phyloP scores from a whole-genome alignment of 2,113 vertebrate species.

The Pipra filicauda region DNA sequence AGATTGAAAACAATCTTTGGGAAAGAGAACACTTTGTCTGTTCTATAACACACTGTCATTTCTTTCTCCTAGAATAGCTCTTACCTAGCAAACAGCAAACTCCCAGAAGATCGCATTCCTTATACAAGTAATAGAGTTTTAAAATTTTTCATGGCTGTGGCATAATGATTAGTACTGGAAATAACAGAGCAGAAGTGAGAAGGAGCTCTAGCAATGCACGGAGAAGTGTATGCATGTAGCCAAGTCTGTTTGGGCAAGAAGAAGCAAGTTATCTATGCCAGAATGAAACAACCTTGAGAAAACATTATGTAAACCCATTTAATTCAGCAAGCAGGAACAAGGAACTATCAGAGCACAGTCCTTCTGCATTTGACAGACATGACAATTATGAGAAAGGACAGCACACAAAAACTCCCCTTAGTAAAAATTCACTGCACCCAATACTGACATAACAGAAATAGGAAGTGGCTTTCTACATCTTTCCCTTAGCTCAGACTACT shows the following conservation, averaged over 20 bases:
- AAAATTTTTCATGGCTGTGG: neutral
- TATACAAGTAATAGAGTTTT: neutral
- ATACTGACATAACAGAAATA: neutral
- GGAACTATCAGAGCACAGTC: neutral
- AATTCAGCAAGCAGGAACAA: neutral
- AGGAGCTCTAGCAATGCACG: neutral
- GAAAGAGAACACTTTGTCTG: neutral
- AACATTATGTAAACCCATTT: neutral
- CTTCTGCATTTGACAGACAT: neutral
- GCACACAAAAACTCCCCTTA: neutral
- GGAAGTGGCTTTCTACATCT: conserved; percentile 53
- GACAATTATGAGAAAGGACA: neutral
- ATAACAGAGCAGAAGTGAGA: neutral
- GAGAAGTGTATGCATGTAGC: neutral
- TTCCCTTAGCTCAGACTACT: conserved; percentile 19
- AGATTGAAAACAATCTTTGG: neutral
- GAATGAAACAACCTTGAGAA: neutral
- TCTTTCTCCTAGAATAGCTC: neutral
- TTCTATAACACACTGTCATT: neutral
- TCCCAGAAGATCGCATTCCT: neutral
- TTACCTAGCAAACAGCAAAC: neutral
- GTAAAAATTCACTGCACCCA: conserved; percentile 13
- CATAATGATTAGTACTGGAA: neutral
- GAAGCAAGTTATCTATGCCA: neutral
- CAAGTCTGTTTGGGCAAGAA: neutral